Evolutionary conservation across 2,888 invertebrate genomes (phyloP), one percentile per base, ranked within the genome.

Genomic region (Synanthedon formicaeformis): DNA sequence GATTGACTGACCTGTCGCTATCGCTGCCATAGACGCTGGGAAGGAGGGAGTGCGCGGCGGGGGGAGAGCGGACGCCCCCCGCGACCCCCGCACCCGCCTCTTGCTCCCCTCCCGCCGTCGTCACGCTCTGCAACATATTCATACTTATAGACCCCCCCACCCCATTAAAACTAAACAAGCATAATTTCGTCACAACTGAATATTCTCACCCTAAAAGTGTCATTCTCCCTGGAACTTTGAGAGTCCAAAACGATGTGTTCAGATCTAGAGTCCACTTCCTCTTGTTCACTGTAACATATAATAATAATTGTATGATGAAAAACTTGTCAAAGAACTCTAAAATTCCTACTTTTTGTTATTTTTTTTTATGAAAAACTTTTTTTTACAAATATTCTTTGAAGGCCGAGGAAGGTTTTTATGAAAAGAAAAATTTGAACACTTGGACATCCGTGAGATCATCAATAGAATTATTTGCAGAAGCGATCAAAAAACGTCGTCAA

Each of bases 251-350:
- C 65, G 51, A 86, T 68, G 62, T 82, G 84, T 52, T 86, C 86
- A 4, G 86, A 82, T 55, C 78, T 71, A 2, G 84, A 82, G 55
- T 84, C 84, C 0, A 77, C 81, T 52, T 86, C 86, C 56, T 87
- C 86, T 64, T 80, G 84, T 64, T 86, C 86, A 60, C 86, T 87
- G 65, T 4, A 73, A 76, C 23, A 57, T 45, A n/a, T 11, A 41
- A 41, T 41, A 12, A 13, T 45, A n/a, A n/a, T 41, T 41, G 11
- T 41, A 41, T 23, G 8, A 34, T 34, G 27, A 34, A 8, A 34
- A 34, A 6, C 8, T 34, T 8, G 27, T 8, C 27, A 34, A 34
- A 34, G 6, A 8, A 34, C 8, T 34, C 6, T 34, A 34, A 27
- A 55, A 53, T 18, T 18, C 13, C 13, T 23, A 1, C 23, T 4